Evolutionary conservation across 1,140 invertebrate genomes (phyloP).

Genomic region (Leptopilina boulardi): DNA sequence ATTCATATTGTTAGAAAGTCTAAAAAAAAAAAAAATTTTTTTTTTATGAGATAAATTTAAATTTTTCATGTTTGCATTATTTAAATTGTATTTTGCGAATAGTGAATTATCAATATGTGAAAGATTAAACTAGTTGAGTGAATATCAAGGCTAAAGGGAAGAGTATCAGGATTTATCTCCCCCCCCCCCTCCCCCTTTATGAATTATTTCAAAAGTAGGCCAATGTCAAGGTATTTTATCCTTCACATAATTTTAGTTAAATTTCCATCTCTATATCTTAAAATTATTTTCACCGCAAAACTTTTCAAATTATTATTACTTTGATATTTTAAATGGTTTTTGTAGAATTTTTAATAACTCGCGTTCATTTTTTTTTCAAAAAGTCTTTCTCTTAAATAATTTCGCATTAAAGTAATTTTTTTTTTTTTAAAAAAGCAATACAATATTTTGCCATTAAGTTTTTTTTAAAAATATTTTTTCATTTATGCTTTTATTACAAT

Average conservation of each 20-base stretch:
- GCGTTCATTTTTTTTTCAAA: background rate
- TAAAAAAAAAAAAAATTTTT: too few species aligned
- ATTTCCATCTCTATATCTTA: background rate
- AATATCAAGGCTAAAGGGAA: background rate
- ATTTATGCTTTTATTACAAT: too few species aligned
- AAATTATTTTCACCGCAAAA: background rate
- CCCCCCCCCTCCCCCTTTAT: background rate
- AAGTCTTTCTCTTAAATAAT: background rate
- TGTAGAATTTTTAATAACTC: background rate
- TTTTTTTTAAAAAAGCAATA: background rate
- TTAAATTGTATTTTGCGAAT: background rate
- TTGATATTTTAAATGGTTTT: background rate
- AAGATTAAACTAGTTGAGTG: background rate
- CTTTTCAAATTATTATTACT: background rate
- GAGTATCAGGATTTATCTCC: background rate
- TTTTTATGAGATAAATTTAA: background rate
- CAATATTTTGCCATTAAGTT: too few species aligned
- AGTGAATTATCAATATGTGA: constrained; percentile 11
- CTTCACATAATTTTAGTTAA: background rate
- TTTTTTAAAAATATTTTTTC: background rate
- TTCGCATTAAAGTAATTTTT: background rate
- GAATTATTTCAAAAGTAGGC: constrained; percentile 9
- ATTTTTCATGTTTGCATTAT: background rate
- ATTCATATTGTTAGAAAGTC: too few species aligned
- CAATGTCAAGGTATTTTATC: background rate